These are phyloP conservation scores for Beroe ovata DNA, from an alignment of 37 sponge, comb jelly and placozoan genomes.

Conservation along the genomic window DNA sequence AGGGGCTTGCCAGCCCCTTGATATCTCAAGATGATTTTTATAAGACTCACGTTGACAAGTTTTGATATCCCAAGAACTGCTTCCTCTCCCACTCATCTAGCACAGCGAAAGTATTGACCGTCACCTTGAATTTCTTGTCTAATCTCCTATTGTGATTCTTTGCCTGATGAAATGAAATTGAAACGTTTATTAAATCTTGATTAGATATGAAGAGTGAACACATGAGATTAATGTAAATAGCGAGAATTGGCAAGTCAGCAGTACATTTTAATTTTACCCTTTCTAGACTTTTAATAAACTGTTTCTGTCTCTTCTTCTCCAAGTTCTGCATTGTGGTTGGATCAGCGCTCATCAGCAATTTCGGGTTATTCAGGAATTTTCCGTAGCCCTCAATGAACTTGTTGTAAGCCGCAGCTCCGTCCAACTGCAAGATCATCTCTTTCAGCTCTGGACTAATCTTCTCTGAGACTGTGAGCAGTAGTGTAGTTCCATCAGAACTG, in stretches of 20 bases:
- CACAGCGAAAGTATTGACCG: constrained; percentile 22
- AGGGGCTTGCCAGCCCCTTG: too few relatives aligned
- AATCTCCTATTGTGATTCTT: not conserved
- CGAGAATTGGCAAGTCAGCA: not conserved
- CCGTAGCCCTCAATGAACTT: constrained; percentile 38
- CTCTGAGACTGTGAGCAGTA: not conserved
- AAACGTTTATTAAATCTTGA: not conserved
- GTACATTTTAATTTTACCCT: not conserved
- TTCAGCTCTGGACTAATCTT: constrained; percentile 2
- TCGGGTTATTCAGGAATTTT: not conserved
- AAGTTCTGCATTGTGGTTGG: not conserved
- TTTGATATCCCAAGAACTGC: not conserved
- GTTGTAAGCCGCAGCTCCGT: constrained; percentile 31
- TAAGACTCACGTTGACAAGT: not conserved
- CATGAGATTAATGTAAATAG: not conserved
- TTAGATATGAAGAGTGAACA: not conserved
- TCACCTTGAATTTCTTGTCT: not conserved
- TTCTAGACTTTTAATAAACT: not conserved
- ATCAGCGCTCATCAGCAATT: constrained; percentile 1
- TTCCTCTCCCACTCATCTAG: not conserved
- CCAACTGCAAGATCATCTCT: not conserved
- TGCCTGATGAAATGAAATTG: not conserved
- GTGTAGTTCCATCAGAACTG: not conserved
- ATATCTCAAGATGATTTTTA: too few relatives aligned
- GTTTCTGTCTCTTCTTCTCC: not conserved